Evolutionary conservation across 1,140 invertebrate genomes (phyloP), one percentile per base, ranked within the genome.

Genomic region (Lordiphosa mommai): DNA sequence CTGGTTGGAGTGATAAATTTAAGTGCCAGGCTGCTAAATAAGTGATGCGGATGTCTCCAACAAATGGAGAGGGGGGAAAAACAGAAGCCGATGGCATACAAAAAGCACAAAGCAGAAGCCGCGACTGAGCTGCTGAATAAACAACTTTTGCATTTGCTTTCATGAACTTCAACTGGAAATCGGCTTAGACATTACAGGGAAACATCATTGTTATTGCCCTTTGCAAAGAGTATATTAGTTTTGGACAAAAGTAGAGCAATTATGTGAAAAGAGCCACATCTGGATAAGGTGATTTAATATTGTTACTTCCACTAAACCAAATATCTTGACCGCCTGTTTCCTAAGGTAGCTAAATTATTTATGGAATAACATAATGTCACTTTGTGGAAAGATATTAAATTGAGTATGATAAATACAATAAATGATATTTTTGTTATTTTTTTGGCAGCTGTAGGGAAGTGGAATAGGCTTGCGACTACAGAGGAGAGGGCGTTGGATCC

Each of bases 61-160:
- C 55, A 51, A 48, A 48, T 13, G 34, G 40, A 30, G 50, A 58
- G 38, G 41, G 32, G 20, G 20, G 4, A 23, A 23, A 6, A 30
- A 38, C 8, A 9, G 2, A 64, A 14, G 29, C 13, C 4, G 27
- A 27, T 14, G 60, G 14, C 65, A 56, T 70, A 60, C 50, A 63
- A 60, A 56, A 59, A 46, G 49, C 52, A 68, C 56, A 68, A 59
- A 58, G 23, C 43, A 32, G 57, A 55, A 71, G 61, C 56, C 76
- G 61, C 71, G 76, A 61, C 71, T 80, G 68, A 82, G 74, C 76
- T 71, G 70, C 59, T 82, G 57, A 80, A 74, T 82, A 80, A 80
- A 80, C 74, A 80, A 74, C 52, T 74, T 80, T 80, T 76, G 71
- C 74, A 71, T 82, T 76, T 82, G 65, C 74, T 67, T 80, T 71